These are phyloP conservation scores for Lysandra coridon DNA, from an alignment of 2,888 invertebrate genomes.

Conservation along the genomic window DNA sequence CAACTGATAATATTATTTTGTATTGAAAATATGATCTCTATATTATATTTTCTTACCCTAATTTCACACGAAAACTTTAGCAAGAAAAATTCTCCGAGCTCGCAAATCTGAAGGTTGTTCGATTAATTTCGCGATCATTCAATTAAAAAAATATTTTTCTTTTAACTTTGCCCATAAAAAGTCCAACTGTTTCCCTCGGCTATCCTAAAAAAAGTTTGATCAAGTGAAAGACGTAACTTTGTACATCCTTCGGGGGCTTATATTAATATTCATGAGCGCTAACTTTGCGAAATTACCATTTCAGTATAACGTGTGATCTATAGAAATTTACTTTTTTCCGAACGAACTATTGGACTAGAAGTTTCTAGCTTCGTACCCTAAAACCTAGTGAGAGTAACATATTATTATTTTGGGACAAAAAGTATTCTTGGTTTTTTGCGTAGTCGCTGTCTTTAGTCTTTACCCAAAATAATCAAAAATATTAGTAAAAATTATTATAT, in stretches of 20 bases:
- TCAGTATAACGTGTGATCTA: slow-evolving; percentile 61
- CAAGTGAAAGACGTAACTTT: slow-evolving; percentile 76
- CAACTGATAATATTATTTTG: background rate
- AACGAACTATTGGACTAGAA: too few species aligned
- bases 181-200: slow-evolving; percentile 32
- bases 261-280: slow-evolving; percentile 78
- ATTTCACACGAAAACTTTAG: background rate
- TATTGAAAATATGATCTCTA: background rate
- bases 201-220: slow-evolving; percentile 63
- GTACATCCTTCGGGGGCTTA: slow-evolving; percentile 64
- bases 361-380: too few species aligned
- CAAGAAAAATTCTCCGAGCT: background rate
- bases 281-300: slow-evolving; percentile 74
- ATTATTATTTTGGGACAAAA: too few species aligned
- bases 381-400: too few species aligned
- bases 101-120: slow-evolving; percentile 14
- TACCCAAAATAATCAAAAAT: too few species aligned
- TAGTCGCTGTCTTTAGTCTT: too few species aligned
- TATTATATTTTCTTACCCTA: background rate
- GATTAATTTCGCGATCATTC: slow-evolving; percentile 32
- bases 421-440: too few species aligned
- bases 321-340: slow-evolving; percentile 21
- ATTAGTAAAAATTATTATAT: too few species aligned
- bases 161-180: slow-evolving; percentile 37
- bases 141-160: slow-evolving; percentile 37